Evolutionary conservation across 2,113 vertebrate genomes (phyloP), one percentile per base, ranked within the genome.

Genomic region (Scolopax mira): DNA sequence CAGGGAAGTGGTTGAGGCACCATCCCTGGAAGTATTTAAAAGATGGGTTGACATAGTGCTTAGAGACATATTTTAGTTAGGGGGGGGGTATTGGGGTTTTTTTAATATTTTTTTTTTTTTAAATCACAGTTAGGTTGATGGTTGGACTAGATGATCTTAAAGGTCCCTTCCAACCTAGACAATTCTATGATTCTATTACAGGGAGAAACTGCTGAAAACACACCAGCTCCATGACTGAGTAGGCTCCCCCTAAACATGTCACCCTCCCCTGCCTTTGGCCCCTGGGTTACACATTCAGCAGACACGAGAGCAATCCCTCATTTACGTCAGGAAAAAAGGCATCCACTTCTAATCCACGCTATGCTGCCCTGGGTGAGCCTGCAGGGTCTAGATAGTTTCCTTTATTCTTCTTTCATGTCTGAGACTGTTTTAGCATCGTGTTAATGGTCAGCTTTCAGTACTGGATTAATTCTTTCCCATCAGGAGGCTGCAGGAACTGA

Each of bases 361-460:
- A 58, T 2, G 0, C 41, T 91, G 74, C 74, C 30, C 82, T 83
- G 51, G 39, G 54, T 79, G 41, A 88, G 60, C 42, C 60, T 93
- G 60, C 72, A 62, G 55, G 46, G 30, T 91, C 27, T 15, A 41
- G 79, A 79, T 95, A 90, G 55, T 91, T 96, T 95, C 85, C 64
- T 95, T 93, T 91, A 67, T 78, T 77, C 79, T 78, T 82, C 71
- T 94, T 83, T 85, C 69, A 55, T 71, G 41, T 69, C 79, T 92
- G 52, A 27, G 64, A 83, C 82, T 22, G 15, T 95, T 96, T 90
- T 95, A 86, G 60, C 44, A 80, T 92, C 3, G 0, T 81, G 35
- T 90, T 95, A 92, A 83, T 66, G 67, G 72, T 35, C 10, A 1
- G 42, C 33, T 92, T 93, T 96, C 77, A 86, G 55, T 78, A 67